Percentiles rank a stretch among this genome's conserved stretches.
Conservation (phyloP, 2,888 invertebrate genomes). For the Caenorhabditis drosophilae region DNA sequence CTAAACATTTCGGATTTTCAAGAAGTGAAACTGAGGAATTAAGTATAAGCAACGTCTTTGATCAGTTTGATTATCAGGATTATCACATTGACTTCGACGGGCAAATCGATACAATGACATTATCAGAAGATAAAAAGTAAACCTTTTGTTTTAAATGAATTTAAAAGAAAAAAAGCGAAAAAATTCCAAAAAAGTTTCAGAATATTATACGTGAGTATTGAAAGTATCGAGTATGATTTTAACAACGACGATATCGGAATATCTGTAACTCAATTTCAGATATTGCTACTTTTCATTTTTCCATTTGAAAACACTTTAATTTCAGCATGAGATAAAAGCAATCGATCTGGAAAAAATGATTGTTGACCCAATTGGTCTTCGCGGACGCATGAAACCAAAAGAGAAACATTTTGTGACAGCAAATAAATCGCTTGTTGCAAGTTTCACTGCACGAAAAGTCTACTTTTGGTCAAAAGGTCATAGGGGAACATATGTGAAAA, state of each 20-base stretch:
- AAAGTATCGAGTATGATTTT: not conserved
- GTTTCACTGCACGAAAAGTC: not conserved
- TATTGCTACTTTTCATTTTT: not conserved
- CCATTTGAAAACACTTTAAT: not conserved
- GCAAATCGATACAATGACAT: not conserved
- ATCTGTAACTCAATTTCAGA: not conserved
- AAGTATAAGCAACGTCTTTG: constrained; percentile 1
- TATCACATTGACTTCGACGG: constrained; percentile 8
- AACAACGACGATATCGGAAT: constrained; percentile 1
- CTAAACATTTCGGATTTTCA: too few species aligned
- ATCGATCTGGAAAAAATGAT: constrained; percentile 8
- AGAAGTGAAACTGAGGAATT: constrained; percentile 2
- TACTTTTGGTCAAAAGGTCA: constrained; percentile 4
- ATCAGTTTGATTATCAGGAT: constrained; percentile 8
- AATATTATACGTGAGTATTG: not conserved
- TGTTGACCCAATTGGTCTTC: constrained; percentile 1
- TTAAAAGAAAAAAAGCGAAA: too few species aligned
- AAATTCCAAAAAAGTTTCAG: not conserved
- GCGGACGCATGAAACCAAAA: not conserved
- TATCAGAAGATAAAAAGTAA: constrained; percentile 8
- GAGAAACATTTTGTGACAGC: not conserved
- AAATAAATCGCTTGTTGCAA: constrained; percentile 1
- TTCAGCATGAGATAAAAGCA: constrained; percentile 2
- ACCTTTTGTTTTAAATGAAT: too few species aligned
- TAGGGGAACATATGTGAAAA: not conserved